phyloP scores from a whole-genome alignment of 2,113 vertebrate species.

The Lipophrys pholis region DNA sequence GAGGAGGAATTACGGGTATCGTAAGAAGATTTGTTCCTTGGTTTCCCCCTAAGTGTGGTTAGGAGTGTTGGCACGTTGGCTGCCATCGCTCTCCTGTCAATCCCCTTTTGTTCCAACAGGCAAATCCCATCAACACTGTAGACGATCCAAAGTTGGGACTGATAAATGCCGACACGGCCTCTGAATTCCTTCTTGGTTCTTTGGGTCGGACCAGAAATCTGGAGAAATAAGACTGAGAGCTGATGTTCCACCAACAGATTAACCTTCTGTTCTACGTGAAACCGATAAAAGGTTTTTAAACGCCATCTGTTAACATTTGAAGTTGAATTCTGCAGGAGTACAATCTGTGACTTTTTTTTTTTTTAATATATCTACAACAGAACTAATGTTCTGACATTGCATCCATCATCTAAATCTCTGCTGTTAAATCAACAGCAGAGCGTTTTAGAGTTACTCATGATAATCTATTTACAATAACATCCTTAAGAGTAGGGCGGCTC shows the following conservation, averaged over 20 bases:
- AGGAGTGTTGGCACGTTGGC: conserved; percentile 4
- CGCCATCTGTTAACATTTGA: conserved; percentile 42
- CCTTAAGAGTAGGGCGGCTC: conserved; percentile 40
- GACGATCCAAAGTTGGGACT: background rate
- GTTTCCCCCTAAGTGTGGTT: conserved; percentile 9
- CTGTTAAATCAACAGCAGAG: conserved; percentile 58
- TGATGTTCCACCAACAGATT: conserved; percentile 37
- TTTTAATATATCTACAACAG: conserved; percentile 55
- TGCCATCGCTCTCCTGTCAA: conserved; percentile 18
- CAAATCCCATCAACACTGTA: background rate
- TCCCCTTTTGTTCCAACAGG: background rate
- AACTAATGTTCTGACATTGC: conserved; percentile 58
- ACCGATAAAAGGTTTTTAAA: conserved; percentile 29
- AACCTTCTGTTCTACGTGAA: conserved; percentile 26
- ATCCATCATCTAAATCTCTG: conserved; percentile 54
- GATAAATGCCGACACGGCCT: conserved; percentile 5
- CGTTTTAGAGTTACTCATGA: conserved; percentile 42
- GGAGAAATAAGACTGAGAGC: conserved; percentile 35
- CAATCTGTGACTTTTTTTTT: conserved; percentile 59
- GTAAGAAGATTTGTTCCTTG: background rate
- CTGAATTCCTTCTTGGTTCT: conserved; percentile 21
- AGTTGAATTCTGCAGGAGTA: conserved; percentile 42
- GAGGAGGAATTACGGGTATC: background rate
- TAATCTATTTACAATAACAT: conserved; percentile 69
- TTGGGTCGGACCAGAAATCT: conserved; percentile 50